A percentile compares a stretch with the other conserved stretches of the same genome.
phyloP scores from a whole-genome alignment of 2,797 vertebrate genomes.

The Neosilurus mollespiculum region DNA sequence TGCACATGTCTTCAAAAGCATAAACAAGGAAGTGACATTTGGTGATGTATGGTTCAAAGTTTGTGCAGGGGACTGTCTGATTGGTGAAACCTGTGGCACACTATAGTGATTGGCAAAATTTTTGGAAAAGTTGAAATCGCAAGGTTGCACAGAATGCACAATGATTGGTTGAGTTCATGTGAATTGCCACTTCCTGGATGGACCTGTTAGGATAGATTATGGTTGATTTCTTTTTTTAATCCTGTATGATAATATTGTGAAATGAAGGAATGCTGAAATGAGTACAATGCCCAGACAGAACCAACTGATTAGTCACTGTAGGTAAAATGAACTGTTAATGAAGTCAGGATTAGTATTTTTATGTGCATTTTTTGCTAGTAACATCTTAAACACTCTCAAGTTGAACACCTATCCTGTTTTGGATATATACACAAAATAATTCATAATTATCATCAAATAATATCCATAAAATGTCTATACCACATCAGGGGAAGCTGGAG shows the following conservation, averaged over 20 bases:
- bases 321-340: neutral
- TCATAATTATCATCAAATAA: neutral
- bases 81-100: too few relatives aligned
- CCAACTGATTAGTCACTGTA: neutral
- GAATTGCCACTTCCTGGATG: too few relatives aligned
- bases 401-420: neutral
- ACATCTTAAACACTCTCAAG: neutral
- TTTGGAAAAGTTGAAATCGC: too few relatives aligned
- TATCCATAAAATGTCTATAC: neutral
- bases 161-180: too few relatives aligned
- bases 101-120: too few relatives aligned
- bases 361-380: neutral
- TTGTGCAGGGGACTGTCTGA: too few relatives aligned
- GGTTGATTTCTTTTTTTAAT: neutral
- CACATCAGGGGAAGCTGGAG: too few relatives aligned
- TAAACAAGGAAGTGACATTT: too few relatives aligned
- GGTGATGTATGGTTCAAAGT: too few relatives aligned
- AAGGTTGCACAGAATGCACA: too few relatives aligned
- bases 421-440: neutral
- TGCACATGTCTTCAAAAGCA: too few relatives aligned
- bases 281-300: neutral
- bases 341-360: neutral
- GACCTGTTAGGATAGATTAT: neutral
- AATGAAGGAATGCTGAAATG: too few relatives aligned
- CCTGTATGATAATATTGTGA: neutral